Evolutionary conservation across 37 sponge, comb jelly and placozoan genomes (phyloP).

Genomic region (Aplysina aerophoba): DNA sequence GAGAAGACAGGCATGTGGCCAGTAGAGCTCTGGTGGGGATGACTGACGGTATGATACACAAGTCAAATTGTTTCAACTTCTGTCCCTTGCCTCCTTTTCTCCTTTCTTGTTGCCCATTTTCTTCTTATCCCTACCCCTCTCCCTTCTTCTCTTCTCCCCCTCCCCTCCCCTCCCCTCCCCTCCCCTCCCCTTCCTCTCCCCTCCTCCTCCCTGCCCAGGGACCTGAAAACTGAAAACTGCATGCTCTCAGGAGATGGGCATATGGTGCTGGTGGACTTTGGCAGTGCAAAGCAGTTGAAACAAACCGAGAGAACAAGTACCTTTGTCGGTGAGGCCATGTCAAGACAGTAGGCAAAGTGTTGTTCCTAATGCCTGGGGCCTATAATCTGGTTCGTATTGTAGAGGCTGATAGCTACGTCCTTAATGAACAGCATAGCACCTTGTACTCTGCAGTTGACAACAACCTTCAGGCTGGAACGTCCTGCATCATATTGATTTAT

Average conservation of each 20-base stretch:
- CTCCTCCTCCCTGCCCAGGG: slow-evolving; percentile 43
- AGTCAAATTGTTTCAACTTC: no score
- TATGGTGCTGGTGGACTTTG: slow-evolving; percentile 82
- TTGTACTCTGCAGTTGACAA: no score
- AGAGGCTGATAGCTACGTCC: no score
- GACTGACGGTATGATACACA: no score
- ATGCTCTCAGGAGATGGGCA: slow-evolving; percentile 74
- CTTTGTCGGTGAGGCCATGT: slow-evolving; percentile 53
- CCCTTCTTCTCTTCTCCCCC: neutral
- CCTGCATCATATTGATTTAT: no score
- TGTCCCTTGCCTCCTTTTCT: neutral
- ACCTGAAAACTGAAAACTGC: slow-evolving; percentile 86
- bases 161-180: neutral
- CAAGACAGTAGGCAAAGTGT: neutral
- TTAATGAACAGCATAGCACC: no score
- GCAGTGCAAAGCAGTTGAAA: slow-evolving; percentile 77
- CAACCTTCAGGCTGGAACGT: no score
- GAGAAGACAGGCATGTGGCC: no score
- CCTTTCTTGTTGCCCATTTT: neutral
- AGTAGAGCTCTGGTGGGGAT: no score
- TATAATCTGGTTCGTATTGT: no score
- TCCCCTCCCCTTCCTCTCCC: neutral
- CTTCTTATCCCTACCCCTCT: neutral
- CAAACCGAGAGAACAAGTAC: slow-evolving; percentile 61
- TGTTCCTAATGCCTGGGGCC: no score